A percentile compares a stretch with the other conserved stretches of the same genome.
These are phyloP conservation scores for Rugalucina vietnamica DNA, from an alignment of 2,888 invertebrate species.

Conservation along the genomic window DNA sequence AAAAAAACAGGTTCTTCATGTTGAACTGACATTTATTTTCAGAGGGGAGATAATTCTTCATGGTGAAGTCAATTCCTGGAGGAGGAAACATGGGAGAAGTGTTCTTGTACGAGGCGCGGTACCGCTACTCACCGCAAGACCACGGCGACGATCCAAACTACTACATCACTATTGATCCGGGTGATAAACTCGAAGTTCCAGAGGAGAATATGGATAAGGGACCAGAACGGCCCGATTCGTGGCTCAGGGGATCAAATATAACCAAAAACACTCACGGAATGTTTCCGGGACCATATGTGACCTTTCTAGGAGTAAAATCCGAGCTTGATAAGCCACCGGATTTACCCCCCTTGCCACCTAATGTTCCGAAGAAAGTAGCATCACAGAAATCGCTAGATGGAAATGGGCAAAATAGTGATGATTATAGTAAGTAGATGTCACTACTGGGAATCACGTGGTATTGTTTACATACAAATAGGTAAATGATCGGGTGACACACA, in stretches of 20 bases:
- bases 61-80: conserved; percentile 49
- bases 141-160: conserved; percentile 61
- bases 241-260: conserved; percentile 68
- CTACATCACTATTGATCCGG: conserved; percentile 68
- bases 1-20: no score
- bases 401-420: conserved; percentile 16
- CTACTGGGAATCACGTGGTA: no score
- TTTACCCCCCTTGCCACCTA: conserved; percentile 56
- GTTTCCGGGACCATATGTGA: conserved; percentile 70
- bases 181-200: conserved; percentile 66
- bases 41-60: not conserved
- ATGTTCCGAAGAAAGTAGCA: conserved; percentile 32
- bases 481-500: no score
- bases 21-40: not conserved
- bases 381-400: conserved; percentile 33
- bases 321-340: conserved; percentile 42
- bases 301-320: conserved; percentile 56
- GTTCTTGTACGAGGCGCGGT: conserved; percentile 65
- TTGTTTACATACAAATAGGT: no score
- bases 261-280: conserved; percentile 63
- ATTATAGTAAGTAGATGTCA: conserved; percentile 46
- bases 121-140: conserved; percentile 66
- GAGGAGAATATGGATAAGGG: conserved; percentile 39
- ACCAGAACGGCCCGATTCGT: conserved; percentile 60
- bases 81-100: conserved; percentile 56